phyloP scores from a whole-genome alignment of 2,113 vertebrate species.

The Lamprologus callipterus region DNA sequence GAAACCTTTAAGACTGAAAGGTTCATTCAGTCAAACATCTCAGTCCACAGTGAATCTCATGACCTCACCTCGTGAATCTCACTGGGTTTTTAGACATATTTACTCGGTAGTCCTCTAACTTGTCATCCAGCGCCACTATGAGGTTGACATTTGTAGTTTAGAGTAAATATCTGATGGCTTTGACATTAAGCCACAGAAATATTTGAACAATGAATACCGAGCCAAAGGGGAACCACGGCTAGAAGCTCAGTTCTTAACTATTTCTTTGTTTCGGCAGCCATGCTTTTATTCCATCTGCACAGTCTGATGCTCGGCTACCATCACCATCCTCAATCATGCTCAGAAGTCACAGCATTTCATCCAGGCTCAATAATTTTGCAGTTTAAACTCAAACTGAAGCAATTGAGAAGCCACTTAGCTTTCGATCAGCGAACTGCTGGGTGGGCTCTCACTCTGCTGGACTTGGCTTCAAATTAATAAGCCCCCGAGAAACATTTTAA shows the following conservation, averaged over 20 bases:
- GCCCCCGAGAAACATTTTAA: not conserved
- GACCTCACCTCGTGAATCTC: not conserved
- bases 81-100: not conserved
- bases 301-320: not conserved
- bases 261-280: not conserved
- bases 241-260: not conserved
- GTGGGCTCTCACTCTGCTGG: not conserved
- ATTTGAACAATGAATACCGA: not conserved
- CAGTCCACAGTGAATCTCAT: not conserved
- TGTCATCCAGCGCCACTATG: not conserved
- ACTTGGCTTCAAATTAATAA: constrained; percentile 11
- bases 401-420: not conserved
- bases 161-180: not conserved
- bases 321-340: not conserved
- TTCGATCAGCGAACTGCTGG: not conserved
- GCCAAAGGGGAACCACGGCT: not conserved
- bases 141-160: not conserved
- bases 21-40: not conserved
- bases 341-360: not conserved
- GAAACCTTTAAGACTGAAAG: not conserved
- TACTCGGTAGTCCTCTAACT: not conserved
- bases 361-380: not conserved
- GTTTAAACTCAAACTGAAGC: not conserved
- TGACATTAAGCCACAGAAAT: not conserved
- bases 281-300: not conserved